Conservation (phyloP, 2,113 vertebrate genomes). For the Turdus rufiventris region DNA sequence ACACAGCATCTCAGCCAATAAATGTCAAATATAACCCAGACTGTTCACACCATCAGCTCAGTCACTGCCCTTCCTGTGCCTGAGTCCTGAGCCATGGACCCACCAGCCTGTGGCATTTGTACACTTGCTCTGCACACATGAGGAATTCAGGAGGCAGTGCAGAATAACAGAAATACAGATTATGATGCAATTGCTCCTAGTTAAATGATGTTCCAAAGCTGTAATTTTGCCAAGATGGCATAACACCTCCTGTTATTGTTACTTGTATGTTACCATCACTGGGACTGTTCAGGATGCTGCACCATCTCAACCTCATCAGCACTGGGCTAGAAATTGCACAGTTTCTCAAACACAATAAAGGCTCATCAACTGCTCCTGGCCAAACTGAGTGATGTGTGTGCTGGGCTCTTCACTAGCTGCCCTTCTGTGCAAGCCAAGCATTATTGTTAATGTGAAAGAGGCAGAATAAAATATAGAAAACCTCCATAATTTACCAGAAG, state of each 20-base stretch:
- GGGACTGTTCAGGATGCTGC: not conserved
- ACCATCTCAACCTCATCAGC: not conserved
- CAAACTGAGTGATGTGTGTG: not conserved
- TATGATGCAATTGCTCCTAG: not conserved
- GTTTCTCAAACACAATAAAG: not conserved
- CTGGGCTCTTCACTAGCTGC: not conserved
- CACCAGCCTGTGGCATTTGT: not conserved
- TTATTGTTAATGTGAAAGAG: not conserved
- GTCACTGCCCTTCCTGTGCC: too few relatives aligned
- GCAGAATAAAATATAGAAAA: not conserved
- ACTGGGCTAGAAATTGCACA: not conserved
- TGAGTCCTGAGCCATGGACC: too few relatives aligned
- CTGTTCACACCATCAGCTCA: too few relatives aligned
- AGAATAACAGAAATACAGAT: not conserved
- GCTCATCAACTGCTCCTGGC: not conserved
- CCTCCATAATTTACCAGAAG: not conserved
- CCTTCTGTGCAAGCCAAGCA: not conserved
- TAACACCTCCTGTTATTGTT: not conserved
- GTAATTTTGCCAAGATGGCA: not conserved
- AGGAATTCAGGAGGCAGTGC: not conserved
- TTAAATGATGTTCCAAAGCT: not conserved
- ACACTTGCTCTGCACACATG: fast-evolving
- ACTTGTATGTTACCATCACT: not conserved
- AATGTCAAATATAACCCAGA: too few relatives aligned
- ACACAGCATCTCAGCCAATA: too few relatives aligned